A percentile compares a stretch with the other conserved stretches of the same genome.
phyloP scores from a whole-genome alignment of 1,140 invertebrate species.

The Leptoteleia sp. region DNA sequence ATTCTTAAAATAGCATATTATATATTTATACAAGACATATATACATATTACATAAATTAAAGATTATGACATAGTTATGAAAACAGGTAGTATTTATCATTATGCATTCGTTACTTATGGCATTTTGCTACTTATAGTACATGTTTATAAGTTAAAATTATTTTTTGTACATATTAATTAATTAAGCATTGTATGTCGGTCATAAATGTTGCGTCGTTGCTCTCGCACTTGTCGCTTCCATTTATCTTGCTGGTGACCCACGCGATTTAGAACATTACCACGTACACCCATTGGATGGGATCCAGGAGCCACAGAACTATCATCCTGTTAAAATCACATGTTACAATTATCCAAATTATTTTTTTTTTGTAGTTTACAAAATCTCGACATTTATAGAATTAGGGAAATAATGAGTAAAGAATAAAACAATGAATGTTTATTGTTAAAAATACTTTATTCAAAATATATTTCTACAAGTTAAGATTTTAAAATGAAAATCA shows the following conservation, averaged over 20 bases:
- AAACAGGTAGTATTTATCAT: background rate
- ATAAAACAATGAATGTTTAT: slow-evolving; percentile 31
- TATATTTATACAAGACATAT: slow-evolving; percentile 39
- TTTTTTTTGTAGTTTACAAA: slow-evolving; percentile 48
- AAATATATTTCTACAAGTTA: slow-evolving; percentile 29
- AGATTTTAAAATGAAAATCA: slow-evolving; percentile 7
- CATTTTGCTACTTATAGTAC: slow-evolving; percentile 4
- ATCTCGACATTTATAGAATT: slow-evolving; percentile 18
- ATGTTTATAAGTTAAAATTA: slow-evolving; percentile 18
- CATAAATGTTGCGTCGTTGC: slow-evolving; percentile 97
- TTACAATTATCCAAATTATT: slow-evolving; percentile 4
- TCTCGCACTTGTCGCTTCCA: slow-evolving; percentile 99
- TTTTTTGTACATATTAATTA: slow-evolving; percentile 81
- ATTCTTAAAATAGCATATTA: slow-evolving; percentile 19
- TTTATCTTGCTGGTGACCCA: slow-evolving; percentile 97
- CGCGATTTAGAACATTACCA: slow-evolving; percentile 94
- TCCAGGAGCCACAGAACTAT: slow-evolving; percentile 82
- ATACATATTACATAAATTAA: slow-evolving; percentile 36
- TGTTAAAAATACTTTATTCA: slow-evolving; percentile 31
- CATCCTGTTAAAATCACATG: slow-evolving; percentile 82
- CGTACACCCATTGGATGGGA: slow-evolving; percentile 88
- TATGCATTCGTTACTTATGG: background rate
- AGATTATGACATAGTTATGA: slow-evolving; percentile 1
- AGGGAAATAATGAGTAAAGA: background rate
- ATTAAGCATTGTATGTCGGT: slow-evolving; percentile 98